A percentile compares a stretch with the other conserved stretches of the same genome.
Evolutionary conservation across 2,113 vertebrate genomes (phyloP).

Genomic region (Zosterops borbonicus): DNA sequence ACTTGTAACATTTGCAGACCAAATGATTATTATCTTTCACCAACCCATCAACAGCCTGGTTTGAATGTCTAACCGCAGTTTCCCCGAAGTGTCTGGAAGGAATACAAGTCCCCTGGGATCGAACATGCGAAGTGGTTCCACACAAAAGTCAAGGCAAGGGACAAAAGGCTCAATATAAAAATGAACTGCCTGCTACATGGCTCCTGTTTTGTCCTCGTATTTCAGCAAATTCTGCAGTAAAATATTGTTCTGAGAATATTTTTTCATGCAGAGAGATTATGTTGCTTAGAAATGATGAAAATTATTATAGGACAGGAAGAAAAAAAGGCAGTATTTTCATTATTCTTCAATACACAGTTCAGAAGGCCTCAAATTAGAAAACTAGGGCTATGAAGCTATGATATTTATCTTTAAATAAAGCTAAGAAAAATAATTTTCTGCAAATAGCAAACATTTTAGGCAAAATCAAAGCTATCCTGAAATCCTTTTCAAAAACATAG

Average conservation of each 20-base stretch:
- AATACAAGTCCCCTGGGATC: not conserved
- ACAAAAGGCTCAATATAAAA: not conserved
- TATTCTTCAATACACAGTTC: not conserved
- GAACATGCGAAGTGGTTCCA: not conserved
- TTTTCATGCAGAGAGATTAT: not conserved
- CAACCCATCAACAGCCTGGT: not conserved
- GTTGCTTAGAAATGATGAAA: not conserved
- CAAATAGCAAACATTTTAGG: not conserved
- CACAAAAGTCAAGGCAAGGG: not conserved
- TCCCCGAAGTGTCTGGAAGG: not conserved
- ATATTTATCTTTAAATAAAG: not conserved
- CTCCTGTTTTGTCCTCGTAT: not conserved
- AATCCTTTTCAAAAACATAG: not conserved
- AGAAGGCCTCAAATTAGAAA: not conserved
- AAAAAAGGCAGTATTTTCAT: not conserved
- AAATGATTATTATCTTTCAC: slow-evolving; percentile 4
- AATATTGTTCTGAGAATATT: not conserved
- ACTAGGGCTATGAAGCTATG: not conserved
- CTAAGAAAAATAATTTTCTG: not conserved
- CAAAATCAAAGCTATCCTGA: not conserved
- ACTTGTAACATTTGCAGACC: not conserved
- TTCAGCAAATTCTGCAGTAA: not conserved
- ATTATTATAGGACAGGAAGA: not conserved
- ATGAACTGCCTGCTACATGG: not conserved
- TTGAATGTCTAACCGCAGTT: not conserved